Evolutionary conservation across 2,797 vertebrate genomes (phyloP).

Genomic region (Neosalanx taihuensis): DNA sequence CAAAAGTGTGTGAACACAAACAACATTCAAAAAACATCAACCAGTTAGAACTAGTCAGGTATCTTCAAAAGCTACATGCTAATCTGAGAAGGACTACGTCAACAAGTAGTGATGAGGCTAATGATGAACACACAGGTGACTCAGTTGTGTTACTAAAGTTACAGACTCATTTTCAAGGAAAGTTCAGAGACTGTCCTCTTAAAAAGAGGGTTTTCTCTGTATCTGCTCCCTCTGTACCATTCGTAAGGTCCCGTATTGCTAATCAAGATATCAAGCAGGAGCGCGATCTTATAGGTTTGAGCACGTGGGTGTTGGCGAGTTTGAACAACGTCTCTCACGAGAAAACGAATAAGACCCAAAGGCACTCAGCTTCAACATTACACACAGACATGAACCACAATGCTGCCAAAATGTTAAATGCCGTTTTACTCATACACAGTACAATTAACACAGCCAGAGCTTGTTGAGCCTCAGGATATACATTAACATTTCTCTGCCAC

Average conservation of each 20-base stretch:
- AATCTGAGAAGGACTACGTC: slow-evolving; percentile 26
- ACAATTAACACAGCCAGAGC: slow-evolving; percentile 25
- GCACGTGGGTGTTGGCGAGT: background rate
- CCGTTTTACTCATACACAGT: slow-evolving; percentile 3
- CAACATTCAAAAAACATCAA: slow-evolving; percentile 26
- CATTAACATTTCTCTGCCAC: slow-evolving; percentile 15
- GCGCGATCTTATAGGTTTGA: too few relatives aligned
- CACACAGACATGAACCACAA: slow-evolving; percentile 22
- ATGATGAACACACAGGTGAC: background rate
- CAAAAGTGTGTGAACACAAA: background rate
- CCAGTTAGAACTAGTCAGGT: slow-evolving; percentile 34
- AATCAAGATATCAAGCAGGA: too few relatives aligned
- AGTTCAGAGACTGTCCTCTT: too few relatives aligned
- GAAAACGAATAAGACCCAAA: slow-evolving; percentile 43
- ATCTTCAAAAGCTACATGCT: slow-evolving; percentile 29
- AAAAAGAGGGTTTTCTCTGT: too few relatives aligned
- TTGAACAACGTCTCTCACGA: slow-evolving; percentile 30
- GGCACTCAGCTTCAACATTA: slow-evolving; percentile 59
- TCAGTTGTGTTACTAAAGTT: slow-evolving; percentile 10
- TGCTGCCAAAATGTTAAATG: background rate
- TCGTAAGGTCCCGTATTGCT: too few relatives aligned
- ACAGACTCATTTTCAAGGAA: background rate
- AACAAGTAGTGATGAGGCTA: slow-evolving; percentile 14
- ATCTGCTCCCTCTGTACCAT: too few relatives aligned
- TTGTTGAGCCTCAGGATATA: slow-evolving; percentile 15